phyloP scores from a whole-genome alignment of 2,113 vertebrate species.

The Paramisgurnus dabryanus region DNA sequence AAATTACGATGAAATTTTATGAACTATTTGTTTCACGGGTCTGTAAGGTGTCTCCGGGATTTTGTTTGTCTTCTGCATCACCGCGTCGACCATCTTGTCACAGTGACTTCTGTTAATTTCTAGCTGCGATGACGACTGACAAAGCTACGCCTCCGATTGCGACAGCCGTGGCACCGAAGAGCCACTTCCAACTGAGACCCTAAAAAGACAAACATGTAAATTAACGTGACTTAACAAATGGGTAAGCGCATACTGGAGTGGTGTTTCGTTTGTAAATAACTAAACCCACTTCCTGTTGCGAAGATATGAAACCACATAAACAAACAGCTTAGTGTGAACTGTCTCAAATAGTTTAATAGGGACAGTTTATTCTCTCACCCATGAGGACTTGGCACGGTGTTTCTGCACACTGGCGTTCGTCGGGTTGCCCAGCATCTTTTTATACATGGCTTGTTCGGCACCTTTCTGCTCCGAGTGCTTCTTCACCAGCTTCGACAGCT shows the following conservation, averaged over 20 bases:
- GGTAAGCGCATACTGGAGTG: background rate
- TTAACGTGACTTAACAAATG: background rate
- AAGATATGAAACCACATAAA: background rate
- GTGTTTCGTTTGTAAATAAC: background rate
- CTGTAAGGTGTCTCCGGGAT: background rate
- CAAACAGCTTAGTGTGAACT: background rate
- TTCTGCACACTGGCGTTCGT: slow-evolving; percentile 63
- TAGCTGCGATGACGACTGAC: slow-evolving; percentile 94
- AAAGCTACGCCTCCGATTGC: slow-evolving; percentile 93
- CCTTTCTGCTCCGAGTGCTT: slow-evolving; percentile 88
- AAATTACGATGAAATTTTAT: slow-evolving; percentile 26
- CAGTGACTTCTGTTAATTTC: slow-evolving; percentile 77
- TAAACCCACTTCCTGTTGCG: background rate
- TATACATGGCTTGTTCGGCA: slow-evolving; percentile 92
- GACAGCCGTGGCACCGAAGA: slow-evolving; percentile 92
- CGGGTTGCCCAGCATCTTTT: slow-evolving; percentile 94
- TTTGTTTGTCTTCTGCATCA: slow-evolving; percentile 18
- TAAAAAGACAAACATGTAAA: slow-evolving; percentile 53
- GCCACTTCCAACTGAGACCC: slow-evolving; percentile 91
- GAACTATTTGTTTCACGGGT: background rate
- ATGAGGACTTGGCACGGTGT: slow-evolving; percentile 78
- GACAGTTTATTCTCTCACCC: slow-evolving; percentile 78
- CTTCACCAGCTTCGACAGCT: slow-evolving; percentile 95
- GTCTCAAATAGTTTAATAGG: slow-evolving; percentile 3
- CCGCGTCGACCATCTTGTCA: background rate